Base-by-base conservation (phyloP, 2,113 vertebrate genomes). In the Emydocephalus ijimae region DNA sequence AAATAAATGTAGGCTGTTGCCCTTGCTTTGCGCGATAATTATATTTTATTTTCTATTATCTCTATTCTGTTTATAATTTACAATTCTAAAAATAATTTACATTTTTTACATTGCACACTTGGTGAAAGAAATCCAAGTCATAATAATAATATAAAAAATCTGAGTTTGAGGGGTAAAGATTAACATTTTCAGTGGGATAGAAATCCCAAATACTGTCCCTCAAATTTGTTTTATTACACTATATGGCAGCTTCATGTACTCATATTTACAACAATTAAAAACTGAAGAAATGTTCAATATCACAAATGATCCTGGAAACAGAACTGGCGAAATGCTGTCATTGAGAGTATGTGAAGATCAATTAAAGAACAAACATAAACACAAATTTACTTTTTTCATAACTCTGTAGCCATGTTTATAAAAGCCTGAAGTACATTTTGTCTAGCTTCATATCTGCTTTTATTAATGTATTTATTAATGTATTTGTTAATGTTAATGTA, bases 1-100 rank as follows among this genome's bases (percentile, higher is more conserved):
- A 87, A 91, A 61, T 52, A 93, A 85, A 90, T 64, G 29, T 52
- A 86, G 52, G 55, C 74, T 90, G 21, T 64, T n/a, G 52, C n/a
- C 45, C 43, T 92, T 74, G 45, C n/a, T 92, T 89, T 29, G 12
- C 21, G 45, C 54, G 61, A 93, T 88, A 26, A 87, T 43, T 18
- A 26, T 91, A 34, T 21, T 90, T 87, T 90, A 14, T 52, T 93
- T 91, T 57, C 90, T 50, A 81, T 88, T 90, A 90, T 88, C 26
- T 45, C 74, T 61, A 86, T 10, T 29, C 26, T 48, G 26, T 11
- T 87, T 88, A 87, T 90, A 12, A 48, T 91, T 91, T 56, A 88
- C 54, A 93, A 74, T n/a, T 43, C 9, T 43, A 39, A 54, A 88
- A 18, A 0, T 9, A 90, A 3, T 90, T 43, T 34, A 56, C 50